phyloP scores from a whole-genome alignment of 2,888 invertebrate species.

The Nomada goodeniana region DNA sequence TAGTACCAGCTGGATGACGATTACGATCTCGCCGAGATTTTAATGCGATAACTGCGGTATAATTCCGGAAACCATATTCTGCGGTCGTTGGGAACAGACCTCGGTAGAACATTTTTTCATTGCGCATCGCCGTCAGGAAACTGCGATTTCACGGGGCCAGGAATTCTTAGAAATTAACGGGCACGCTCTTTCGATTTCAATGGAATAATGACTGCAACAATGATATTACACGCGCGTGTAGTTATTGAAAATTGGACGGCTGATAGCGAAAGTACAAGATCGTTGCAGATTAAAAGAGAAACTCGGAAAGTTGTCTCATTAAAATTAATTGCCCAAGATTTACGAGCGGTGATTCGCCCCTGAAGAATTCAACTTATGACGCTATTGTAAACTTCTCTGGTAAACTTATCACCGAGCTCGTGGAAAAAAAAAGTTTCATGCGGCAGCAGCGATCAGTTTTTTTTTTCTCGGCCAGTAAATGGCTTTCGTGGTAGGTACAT shows the following conservation, averaged over 20 bases:
- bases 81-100: neutral
- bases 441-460: neutral
- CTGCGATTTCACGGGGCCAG: neutral
- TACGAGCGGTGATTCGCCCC: neutral
- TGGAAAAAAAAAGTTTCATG: neutral
- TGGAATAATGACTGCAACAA: too few species aligned
- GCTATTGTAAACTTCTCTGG: neutral
- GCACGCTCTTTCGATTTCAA: too few species aligned
- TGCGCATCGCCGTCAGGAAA: neutral
- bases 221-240: too few species aligned
- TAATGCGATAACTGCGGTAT: conserved; percentile 10
- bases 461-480: neutral
- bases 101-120: neutral
- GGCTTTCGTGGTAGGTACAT: neutral
- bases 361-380: conserved; percentile 19
- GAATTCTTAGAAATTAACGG: too few species aligned
- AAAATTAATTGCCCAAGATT: conserved; percentile 29
- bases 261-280: too few species aligned
- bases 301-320: conserved; percentile 19
- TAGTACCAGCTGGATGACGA: conserved; percentile 27
- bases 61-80: conserved; percentile 6
- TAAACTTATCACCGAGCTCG: conserved; percentile 2
- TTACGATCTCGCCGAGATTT: conserved; percentile 16
- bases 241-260: too few species aligned
- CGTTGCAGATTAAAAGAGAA: too few species aligned